phyloP scores from a whole-genome alignment of 2,113 vertebrate species.

The Monopterus albus region DNA sequence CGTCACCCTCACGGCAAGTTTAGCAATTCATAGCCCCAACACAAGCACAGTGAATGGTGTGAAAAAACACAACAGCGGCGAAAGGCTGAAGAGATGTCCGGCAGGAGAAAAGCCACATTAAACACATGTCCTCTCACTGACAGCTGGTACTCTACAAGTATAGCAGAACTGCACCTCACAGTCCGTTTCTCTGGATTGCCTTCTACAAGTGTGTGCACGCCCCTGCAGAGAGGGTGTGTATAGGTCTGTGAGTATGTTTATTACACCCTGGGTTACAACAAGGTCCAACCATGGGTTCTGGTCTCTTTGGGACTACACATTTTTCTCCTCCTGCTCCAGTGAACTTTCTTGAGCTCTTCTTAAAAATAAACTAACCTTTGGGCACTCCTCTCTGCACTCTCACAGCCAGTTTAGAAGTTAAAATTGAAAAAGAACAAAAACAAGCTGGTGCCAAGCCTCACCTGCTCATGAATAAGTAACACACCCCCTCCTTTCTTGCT shows the following conservation, averaged over 20 bases:
- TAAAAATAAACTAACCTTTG: slow-evolving; percentile 21
- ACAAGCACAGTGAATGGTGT: slow-evolving; percentile 1
- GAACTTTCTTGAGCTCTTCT: slow-evolving; percentile 1
- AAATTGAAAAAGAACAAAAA: slow-evolving; percentile 27
- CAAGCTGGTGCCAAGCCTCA: slow-evolving; percentile 41
- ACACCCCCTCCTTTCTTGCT: slow-evolving; percentile 35
- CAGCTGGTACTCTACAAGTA: slow-evolving; percentile 54
- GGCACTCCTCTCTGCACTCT: slow-evolving; percentile 1
- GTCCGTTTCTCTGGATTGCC: slow-evolving; percentile 44
- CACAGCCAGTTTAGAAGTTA: slow-evolving; percentile 9
- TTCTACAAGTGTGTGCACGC: slow-evolving; percentile 73
- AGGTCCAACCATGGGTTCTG: slow-evolving; percentile 53
- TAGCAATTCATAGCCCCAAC: slow-evolving; percentile 61
- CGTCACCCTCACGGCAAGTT: slow-evolving; percentile 37
- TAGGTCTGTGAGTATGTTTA: slow-evolving; percentile 44
- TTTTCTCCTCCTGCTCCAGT: slow-evolving; percentile 1
- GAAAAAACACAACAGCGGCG: slow-evolving; percentile 1
- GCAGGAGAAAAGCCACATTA: slow-evolving; percentile 25
- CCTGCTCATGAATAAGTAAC: slow-evolving; percentile 54
- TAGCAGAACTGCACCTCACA: slow-evolving; percentile 58
- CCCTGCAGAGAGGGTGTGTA: slow-evolving; percentile 66
- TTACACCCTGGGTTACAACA: slow-evolving; percentile 55
- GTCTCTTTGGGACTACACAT: slow-evolving; percentile 28
- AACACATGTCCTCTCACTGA: slow-evolving; percentile 27
- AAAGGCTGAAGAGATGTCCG: slow-evolving; percentile 25